These are phyloP conservation scores for Acanthosoma haemorrhoidale DNA, from an alignment of 2,888 invertebrate genomes.

Conservation along the genomic window DNA sequence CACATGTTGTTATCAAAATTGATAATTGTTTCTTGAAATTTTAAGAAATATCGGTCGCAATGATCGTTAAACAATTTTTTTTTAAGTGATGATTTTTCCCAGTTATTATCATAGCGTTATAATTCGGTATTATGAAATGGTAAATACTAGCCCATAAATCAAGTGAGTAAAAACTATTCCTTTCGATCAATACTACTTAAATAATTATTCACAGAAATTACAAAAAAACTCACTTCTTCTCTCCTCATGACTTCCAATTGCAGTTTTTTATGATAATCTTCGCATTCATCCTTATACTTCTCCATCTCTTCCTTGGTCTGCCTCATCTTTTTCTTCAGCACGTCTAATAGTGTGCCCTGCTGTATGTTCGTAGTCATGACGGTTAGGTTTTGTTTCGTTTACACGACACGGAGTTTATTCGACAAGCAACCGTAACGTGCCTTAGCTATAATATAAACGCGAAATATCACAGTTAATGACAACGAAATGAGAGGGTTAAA, in stretches of 20 bases:
- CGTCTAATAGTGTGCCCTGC: slow-evolving; percentile 91
- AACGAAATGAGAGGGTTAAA: slow-evolving; percentile 6
- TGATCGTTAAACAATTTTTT: no score
- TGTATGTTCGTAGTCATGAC: slow-evolving; percentile 80
- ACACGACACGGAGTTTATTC: no score
- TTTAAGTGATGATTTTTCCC: no score
- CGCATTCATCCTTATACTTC: slow-evolving; percentile 95
- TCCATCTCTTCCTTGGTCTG: slow-evolving; percentile 99
- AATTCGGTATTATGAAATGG: no score
- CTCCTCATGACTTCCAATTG: slow-evolving; percentile 93
- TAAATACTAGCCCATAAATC: no score
- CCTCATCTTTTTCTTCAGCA: slow-evolving; percentile 99
- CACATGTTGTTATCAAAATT: no score
- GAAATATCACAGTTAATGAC: slow-evolving; percentile 14
- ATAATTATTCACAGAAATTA: not conserved
- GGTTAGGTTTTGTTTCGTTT: not conserved
- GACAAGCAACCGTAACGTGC: not conserved
- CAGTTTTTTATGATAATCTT: slow-evolving; percentile 90
- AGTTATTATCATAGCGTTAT: no score
- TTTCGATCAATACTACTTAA: not conserved
- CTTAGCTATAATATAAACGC: no score
- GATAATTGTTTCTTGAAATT: no score
- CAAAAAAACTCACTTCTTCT: slow-evolving; percentile 81
- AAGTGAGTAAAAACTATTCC: no score
- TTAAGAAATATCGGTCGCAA: no score